A percentile compares a stretch with the other conserved stretches of the same genome.
These are phyloP conservation scores for Drosophila novamexicana DNA, from an alignment of 1,140 invertebrate species.

Conservation along the genomic window DNA sequence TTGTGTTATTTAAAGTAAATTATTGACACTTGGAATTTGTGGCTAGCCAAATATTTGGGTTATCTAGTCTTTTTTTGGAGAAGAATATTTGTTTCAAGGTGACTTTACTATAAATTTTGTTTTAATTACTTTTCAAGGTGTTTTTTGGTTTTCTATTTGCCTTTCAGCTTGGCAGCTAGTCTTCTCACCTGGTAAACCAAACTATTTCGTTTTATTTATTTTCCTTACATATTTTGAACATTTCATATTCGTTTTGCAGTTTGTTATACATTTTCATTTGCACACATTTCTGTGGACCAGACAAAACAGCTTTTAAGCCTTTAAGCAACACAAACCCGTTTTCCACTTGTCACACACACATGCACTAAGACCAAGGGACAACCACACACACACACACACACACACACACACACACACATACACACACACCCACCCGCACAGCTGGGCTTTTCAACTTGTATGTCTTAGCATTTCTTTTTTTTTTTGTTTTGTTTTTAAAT, in stretches of 20 bases:
- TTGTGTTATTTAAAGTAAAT: background rate
- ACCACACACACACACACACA: background rate
- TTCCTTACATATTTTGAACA: conserved; percentile 8
- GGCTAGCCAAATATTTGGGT: background rate
- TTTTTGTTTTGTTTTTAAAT: conserved; percentile 64
- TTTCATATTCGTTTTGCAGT: conserved; percentile 10
- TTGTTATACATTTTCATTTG: conserved; percentile 39
- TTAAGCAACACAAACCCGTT: conserved; percentile 61
- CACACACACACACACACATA: conserved; percentile 3
- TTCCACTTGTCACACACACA: conserved; percentile 50
- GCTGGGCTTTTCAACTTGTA: conserved; percentile 61
- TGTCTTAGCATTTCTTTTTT: conserved; percentile 54
- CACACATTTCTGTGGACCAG: conserved; percentile 15
- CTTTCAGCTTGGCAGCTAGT: background rate
- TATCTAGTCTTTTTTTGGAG: background rate
- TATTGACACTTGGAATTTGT: background rate
- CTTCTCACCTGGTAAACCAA: background rate
- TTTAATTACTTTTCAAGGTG: conserved; percentile 14
- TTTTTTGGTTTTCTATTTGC: background rate
- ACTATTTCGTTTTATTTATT: conserved; percentile 5
- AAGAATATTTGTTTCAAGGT: background rate
- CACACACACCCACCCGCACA: conserved; percentile 14
- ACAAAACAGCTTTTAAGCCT: conserved; percentile 70
- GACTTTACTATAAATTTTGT: background rate
- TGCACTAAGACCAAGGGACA: conserved; percentile 8